Percentiles rank a stretch among this genome's conserved stretches.
Conservation (phyloP, 2,797 vertebrate genomes). For the Brachyrhaphis roseni region DNA sequence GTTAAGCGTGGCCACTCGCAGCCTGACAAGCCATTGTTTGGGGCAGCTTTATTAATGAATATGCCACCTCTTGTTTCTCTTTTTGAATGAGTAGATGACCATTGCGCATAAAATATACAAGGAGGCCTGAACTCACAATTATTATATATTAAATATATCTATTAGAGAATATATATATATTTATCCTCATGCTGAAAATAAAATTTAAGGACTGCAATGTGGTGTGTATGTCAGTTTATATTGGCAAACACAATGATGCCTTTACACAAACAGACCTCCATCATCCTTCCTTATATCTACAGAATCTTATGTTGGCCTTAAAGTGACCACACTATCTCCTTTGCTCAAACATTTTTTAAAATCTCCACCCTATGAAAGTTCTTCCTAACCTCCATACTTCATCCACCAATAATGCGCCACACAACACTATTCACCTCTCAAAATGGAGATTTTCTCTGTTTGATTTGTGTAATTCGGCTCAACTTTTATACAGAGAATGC, state of each 20-base stretch:
- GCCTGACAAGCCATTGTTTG: conserved; percentile 44
- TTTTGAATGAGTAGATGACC: conserved; percentile 9
- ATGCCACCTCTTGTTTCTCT: conserved; percentile 40
- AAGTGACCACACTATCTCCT: conserved; percentile 23
- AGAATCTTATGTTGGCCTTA: conserved; percentile 11
- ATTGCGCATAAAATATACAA: conserved; percentile 15
- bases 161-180: not conserved
- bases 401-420: conserved; percentile 39
- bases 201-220: not conserved
- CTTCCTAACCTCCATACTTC: conserved; percentile 28
- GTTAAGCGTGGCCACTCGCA: conserved; percentile 60
- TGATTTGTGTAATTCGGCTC: conserved; percentile 54
- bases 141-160: too few species aligned
- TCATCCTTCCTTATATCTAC: conserved; percentile 12
- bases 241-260: not conserved
- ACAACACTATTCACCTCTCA: conserved; percentile 65
- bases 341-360: conserved; percentile 23
- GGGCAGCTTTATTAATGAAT: conserved; percentile 63
- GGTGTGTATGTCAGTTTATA: rapidly evolving
- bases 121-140: not conserved
- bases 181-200: not conserved
- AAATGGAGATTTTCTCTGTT: conserved; percentile 62
- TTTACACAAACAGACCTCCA: not conserved
- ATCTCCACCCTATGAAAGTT: conserved; percentile 5
- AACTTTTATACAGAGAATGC: conserved; percentile 47